Percentiles rank a stretch among this genome's conserved stretches.
Evolutionary conservation across 1,140 invertebrate genomes (phyloP).

Genomic region (Diuraphis noxia): DNA sequence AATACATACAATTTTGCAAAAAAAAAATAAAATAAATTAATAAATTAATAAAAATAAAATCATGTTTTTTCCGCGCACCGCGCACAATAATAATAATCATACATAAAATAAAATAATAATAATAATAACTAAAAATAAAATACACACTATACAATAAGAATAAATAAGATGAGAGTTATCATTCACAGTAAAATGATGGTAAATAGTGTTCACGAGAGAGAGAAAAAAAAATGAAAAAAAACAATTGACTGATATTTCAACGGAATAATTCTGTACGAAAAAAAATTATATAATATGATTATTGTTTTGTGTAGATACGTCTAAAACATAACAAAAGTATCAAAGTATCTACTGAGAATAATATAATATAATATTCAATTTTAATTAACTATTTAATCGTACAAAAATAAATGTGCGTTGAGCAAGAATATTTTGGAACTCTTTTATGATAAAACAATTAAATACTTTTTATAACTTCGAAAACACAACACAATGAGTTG

Average conservation of each 20-base stretch:
- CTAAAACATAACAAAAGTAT: not conserved
- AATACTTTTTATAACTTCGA: slow-evolving; percentile 1
- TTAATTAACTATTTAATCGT: not conserved
- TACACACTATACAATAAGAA: slow-evolving; percentile 54
- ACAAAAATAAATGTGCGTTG: slow-evolving; percentile 47
- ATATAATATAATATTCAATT: slow-evolving; percentile 17
- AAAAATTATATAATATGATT: slow-evolving; percentile 30
- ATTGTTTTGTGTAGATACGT: not conserved
- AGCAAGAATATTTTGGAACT: slow-evolving; percentile 12
- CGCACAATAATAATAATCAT: slow-evolving; percentile 43
- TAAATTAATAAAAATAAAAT: slow-evolving; percentile 28
- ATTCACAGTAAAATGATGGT: not conserved
- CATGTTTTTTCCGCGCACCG: slow-evolving; percentile 23
- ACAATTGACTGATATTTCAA: slow-evolving; percentile 8
- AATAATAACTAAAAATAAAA: slow-evolving; percentile 54
- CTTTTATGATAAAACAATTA: not conserved
- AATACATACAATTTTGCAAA: slow-evolving; percentile 34
- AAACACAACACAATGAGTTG: slow-evolving; percentile 9
- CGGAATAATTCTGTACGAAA: not conserved
- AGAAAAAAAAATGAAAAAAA: not conserved
- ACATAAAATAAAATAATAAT: slow-evolving; percentile 48
- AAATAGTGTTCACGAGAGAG: not conserved
- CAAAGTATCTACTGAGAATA: not conserved
- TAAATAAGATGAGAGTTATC: slow-evolving; percentile 46
- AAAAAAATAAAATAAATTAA: slow-evolving; percentile 34